Base-by-base conservation (phyloP, 2,888 invertebrate species). In the Xanthia icteritia region DNA sequence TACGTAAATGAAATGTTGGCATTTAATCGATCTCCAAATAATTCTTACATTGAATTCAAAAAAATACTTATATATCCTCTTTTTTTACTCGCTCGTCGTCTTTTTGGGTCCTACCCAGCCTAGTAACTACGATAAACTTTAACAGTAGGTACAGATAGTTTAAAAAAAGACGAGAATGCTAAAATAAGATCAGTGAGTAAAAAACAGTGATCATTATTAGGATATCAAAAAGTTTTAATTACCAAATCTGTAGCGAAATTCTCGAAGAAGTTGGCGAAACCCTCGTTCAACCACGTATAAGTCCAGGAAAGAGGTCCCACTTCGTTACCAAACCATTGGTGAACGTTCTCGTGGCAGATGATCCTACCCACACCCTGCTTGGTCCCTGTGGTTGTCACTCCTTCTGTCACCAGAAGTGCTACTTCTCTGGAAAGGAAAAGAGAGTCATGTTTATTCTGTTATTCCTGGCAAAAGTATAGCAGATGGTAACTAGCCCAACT, bases 271-370 rank as follows among this genome's bases (percentile, higher is more conserved):
- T 97, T 97, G 0, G 98, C 98, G 84, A 98, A 98, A 0, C 97
- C 98, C 91, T 98, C 98, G 89, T 98, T 98, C 0, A 98, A 93
- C 98, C 98, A 98, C 1, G 97, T 96, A 86, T 97, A 97, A 0
- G 97, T 97, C 98, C 98, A 98, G 95, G 98, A 98, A 36, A 96
- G 92, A 0, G 97, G 97, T 1, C 98, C 97, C 3, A 98, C 97
- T 85, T 97, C 97, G 90, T 98, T 97, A 0, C 98, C 98, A 90
- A 98, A 98, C 98, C 98, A 98, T 97, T 97, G 98, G 91, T 99
- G 99, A 0, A 96, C 94, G 79, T 97, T 97, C 89, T 97, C 97
- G 88, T 97, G 97, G 15, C 97, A 94, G 73, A 97, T 95, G 73
- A 97, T 96, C 8, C 96, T 95, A 5, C 96, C 97, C 61, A 97